Percentiles rank a stretch among this genome's conserved stretches.
Evolutionary conservation across 1,140 invertebrate genomes (phyloP).

Genomic region (Chironomus striatipennis): DNA sequence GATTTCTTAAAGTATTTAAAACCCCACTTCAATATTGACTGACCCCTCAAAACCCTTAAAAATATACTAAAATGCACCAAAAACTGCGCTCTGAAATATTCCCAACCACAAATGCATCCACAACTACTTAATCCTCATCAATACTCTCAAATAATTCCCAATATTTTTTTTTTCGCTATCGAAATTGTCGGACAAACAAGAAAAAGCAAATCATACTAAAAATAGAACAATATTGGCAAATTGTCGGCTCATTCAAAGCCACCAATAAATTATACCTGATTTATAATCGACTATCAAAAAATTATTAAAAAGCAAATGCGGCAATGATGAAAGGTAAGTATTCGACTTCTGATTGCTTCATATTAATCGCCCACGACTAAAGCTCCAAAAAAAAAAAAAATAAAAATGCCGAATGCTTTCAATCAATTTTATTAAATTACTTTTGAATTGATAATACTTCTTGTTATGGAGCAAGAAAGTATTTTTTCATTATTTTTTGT

Average conservation of each 20-base stretch:
- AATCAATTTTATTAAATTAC: not conserved
- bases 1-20: too few species aligned
- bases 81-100: too few species aligned
- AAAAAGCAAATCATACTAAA: not conserved
- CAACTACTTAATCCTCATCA: too few species aligned
- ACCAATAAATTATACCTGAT: conserved; percentile 21
- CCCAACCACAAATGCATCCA: too few species aligned
- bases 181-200: too few species aligned
- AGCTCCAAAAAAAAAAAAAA: not conserved
- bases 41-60: too few species aligned
- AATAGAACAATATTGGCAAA: conserved; percentile 6
- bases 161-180: too few species aligned
- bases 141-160: too few species aligned
- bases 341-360: conserved; percentile 21
- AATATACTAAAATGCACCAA: too few species aligned
- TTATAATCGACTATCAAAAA: conserved; percentile 22
- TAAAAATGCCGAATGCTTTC: conserved; percentile 6
- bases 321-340: conserved; percentile 20
- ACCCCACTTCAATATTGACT: too few species aligned
- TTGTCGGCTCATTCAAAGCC: conserved; percentile 17
- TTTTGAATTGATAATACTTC: conserved; percentile 5
- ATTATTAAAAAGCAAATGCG: conserved; percentile 17
- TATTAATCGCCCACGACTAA: conserved; percentile 13
- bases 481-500: too few species aligned
- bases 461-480: conserved; percentile 12